Conservation (phyloP, 2,888 invertebrate genomes). For the Spisula solida region DNA sequence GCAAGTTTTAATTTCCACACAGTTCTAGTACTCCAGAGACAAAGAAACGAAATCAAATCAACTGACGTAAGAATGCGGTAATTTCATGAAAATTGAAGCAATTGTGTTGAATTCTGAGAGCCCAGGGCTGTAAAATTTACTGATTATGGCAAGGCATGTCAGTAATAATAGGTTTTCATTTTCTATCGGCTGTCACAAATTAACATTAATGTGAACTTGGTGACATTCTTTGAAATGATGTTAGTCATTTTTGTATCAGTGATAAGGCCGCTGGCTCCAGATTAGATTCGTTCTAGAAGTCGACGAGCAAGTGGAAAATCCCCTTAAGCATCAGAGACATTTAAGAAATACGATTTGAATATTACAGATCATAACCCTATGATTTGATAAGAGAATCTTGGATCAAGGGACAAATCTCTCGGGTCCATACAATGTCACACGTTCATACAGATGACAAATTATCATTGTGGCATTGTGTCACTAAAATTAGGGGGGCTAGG, state of each 20-base stretch:
- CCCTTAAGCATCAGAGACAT: slow-evolving; percentile 47
- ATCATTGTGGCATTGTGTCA: slow-evolving; percentile 62
- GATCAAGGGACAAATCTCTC: slow-evolving; percentile 35
- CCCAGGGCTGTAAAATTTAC: slow-evolving; percentile 66
- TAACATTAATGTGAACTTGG: slow-evolving; percentile 71
- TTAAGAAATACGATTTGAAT: slow-evolving; percentile 67
- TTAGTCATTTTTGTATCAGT: slow-evolving; percentile 45
- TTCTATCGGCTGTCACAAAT: slow-evolving; percentile 70
- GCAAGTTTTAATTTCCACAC: slow-evolving; percentile 70
- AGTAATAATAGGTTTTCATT: slow-evolving; percentile 69
- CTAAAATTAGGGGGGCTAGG: slow-evolving; percentile 54
- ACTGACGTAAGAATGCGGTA: slow-evolving; percentile 68
- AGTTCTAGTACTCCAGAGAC: slow-evolving; percentile 53
- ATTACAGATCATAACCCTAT: slow-evolving; percentile 69
- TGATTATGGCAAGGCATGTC: slow-evolving; percentile 69
- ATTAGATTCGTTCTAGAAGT: slow-evolving; percentile 12
- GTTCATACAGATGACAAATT: slow-evolving; percentile 69
- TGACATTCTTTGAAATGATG: slow-evolving; percentile 63
- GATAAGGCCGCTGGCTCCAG: slow-evolving; percentile 30
- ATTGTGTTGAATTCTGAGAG: slow-evolving; percentile 54
- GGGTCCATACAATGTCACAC: slow-evolving; percentile 62
- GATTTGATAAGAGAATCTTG: slow-evolving; percentile 65
- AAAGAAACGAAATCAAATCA: slow-evolving; percentile 69
- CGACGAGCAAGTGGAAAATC: slow-evolving; percentile 23
- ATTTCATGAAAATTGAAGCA: slow-evolving; percentile 66